Conservation (phyloP, 2,797 vertebrate genomes). For the Notamacropus eugenii region DNA sequence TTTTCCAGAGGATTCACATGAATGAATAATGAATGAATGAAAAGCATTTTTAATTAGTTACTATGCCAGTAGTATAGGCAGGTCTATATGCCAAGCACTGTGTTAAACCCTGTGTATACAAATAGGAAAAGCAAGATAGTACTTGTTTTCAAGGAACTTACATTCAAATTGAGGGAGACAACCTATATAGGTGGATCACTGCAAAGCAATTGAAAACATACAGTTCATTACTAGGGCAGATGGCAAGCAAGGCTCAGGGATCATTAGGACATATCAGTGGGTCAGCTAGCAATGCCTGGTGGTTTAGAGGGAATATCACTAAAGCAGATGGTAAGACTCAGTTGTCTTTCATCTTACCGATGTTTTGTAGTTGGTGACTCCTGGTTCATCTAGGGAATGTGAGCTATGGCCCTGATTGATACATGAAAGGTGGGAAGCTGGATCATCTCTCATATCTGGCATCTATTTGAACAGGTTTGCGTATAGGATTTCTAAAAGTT, state of each 20-base stretch:
- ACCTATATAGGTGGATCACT: neutral
- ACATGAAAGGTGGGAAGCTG: neutral
- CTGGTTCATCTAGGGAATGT: neutral
- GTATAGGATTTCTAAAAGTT: neutral
- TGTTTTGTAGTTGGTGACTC: neutral
- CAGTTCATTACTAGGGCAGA: neutral
- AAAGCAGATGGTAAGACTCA: neutral
- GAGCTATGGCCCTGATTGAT: neutral
- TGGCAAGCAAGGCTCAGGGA: neutral
- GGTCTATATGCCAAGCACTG: neutral
- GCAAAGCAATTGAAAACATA: neutral
- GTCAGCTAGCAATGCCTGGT: neutral
- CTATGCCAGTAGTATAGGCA: neutral
- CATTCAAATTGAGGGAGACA: neutral
- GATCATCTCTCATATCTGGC: neutral
- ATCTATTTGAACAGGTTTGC: neutral
- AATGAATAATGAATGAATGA: neutral
- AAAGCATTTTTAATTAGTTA: neutral
- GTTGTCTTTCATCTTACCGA: neutral
- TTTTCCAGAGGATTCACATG: neutral
- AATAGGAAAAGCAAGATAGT: neutral
- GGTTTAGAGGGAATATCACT: neutral
- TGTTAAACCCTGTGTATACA: neutral
- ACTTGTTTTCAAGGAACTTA: neutral
- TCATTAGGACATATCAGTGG: neutral